phyloP scores from a whole-genome alignment of 1,140 invertebrate genomes.

The Penaeus japonicus region DNA sequence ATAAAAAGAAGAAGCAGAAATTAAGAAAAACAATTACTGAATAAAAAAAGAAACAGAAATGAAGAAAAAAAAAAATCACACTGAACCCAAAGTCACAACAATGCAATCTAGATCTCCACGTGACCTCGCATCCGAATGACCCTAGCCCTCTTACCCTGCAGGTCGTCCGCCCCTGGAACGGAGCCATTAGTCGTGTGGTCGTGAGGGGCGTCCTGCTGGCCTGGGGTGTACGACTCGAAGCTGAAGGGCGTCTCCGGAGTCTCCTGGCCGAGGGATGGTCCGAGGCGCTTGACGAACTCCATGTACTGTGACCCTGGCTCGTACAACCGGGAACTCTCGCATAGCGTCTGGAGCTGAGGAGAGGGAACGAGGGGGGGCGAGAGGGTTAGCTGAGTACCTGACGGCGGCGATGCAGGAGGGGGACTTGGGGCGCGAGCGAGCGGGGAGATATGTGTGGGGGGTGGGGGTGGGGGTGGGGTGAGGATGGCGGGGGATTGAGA shows the following conservation, averaged over 20 bases:
- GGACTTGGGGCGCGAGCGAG: too few relatives aligned
- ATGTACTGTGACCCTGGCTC: constrained; percentile 69
- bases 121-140: neutral
- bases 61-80: too few relatives aligned
- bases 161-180: constrained; percentile 41
- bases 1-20: too few relatives aligned
- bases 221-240: constrained; percentile 65
- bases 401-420: too few relatives aligned
- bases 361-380: constrained; percentile 42
- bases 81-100: too few relatives aligned
- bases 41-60: too few relatives aligned
- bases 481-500: too few relatives aligned
- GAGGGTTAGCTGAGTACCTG: constrained; percentile 3
- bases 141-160: neutral
- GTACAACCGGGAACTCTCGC: constrained; percentile 68
- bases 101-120: neutral
- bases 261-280: constrained; percentile 20
- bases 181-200: constrained; percentile 34
- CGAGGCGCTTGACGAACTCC: constrained; percentile 67
- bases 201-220: neutral
- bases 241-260: constrained; percentile 62
- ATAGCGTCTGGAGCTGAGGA: constrained; percentile 67
- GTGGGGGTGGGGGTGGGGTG: neutral
- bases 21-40: too few relatives aligned
- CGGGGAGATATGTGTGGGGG: neutral